Conservation (phyloP, 2,797 vertebrate genomes). For the Botia almorhae region DNA sequence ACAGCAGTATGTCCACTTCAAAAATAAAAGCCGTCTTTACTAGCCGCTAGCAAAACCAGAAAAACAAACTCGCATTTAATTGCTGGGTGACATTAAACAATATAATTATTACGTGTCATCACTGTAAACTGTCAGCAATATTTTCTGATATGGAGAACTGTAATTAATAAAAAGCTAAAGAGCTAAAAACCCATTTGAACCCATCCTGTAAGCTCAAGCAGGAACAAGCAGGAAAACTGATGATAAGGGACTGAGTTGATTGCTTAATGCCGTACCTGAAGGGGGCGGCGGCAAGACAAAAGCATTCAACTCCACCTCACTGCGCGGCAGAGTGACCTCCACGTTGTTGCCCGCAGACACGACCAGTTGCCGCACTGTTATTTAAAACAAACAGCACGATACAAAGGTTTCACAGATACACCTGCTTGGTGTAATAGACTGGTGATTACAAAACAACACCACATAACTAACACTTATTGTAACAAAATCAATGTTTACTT, state of each 20-base stretch:
- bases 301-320: conserved; percentile 91
- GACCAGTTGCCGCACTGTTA: conserved; percentile 85
- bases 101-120: too few relatives aligned
- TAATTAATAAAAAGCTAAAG: background rate
- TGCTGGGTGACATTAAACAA: too few relatives aligned
- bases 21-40: too few relatives aligned
- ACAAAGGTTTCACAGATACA: conserved; percentile 7
- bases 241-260: background rate
- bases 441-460: background rate
- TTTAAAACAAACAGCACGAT: conserved; percentile 40
- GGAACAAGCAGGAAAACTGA: background rate
- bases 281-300: conserved; percentile 85
- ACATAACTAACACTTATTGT: background rate
- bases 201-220: background rate
- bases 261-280: conserved; percentile 71
- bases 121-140: too few relatives aligned
- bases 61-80: too few relatives aligned
- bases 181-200: too few relatives aligned
- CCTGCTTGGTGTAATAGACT: background rate
- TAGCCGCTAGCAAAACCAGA: too few relatives aligned
- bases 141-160: background rate
- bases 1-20: too few relatives aligned
- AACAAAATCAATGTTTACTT: background rate
- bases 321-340: conserved; percentile 90
- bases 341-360: conserved; percentile 94